Evolutionary conservation across 2,888 invertebrate genomes (phyloP), one percentile per base, ranked within the genome.

Genomic region (Polyommatus icarus): DNA sequence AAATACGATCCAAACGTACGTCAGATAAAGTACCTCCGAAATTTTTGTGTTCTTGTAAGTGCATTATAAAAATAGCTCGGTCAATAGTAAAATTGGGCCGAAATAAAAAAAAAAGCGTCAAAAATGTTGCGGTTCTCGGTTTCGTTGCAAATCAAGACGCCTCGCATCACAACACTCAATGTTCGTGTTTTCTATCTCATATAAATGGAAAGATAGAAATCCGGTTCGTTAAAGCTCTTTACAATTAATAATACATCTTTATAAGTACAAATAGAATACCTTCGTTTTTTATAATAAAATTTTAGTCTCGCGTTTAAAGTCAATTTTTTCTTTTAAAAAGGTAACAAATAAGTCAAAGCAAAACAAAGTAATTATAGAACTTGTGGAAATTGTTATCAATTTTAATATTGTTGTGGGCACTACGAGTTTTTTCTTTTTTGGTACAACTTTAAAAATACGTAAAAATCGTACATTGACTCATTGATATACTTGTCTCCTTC

Each of bases 51-150:
- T 75, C 54, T 50, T 75, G 75, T 75, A 75, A 75, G 75, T 75
- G 75, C 75, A 50, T 50, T 75, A 50, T 75, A 75, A 75, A 75
- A 75, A 75, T 75, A 75, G 15, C 54, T 75, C 75, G 75, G 75
- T 79, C 79, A 79, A 78, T 36, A 78, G 77, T 82, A 79, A 81
- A 80, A 72, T 78, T 80, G 81, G 78, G 81, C 80, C 81, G 79
- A 79, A 54, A 76, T 76, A 76, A 78, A 80, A 77, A 76, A 76
- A 83, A 83, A 85, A 82, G 81, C 82, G 81, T 85, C 83, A 80
- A 85, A 86, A 85, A 82, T 78, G 67, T 79, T 79, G 76, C 76
- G 79, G 82, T 79, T 76, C 79, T 79, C 82, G 80, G 80, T 80
- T 82, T 75, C 75, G 75, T 54, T 75, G 75, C 75, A 83, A 82